A percentile compares a stretch with the other conserved stretches of the same genome.
Conservation (phyloP, 2,113 vertebrate species). For the Mesitornis unicolor region DNA sequence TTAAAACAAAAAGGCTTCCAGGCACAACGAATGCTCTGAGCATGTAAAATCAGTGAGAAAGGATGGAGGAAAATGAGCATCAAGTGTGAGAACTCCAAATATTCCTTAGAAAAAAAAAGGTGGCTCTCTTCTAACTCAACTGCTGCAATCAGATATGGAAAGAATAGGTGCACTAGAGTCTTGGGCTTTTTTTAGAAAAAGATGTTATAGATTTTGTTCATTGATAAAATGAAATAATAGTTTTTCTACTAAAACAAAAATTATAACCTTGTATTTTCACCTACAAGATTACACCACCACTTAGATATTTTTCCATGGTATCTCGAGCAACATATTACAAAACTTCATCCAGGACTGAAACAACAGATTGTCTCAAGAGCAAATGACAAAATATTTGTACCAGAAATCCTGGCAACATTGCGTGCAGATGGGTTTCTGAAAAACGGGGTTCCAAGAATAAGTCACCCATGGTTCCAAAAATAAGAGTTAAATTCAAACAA, state of each 20-base stretch:
- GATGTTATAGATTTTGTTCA: constrained; percentile 4
- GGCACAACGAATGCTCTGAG: neutral
- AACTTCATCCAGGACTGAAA: constrained; percentile 75
- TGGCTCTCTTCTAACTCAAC: neutral
- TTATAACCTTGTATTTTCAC: constrained; percentile 55
- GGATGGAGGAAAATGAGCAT: neutral
- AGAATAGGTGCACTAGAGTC: neutral
- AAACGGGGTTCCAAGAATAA: constrained; percentile 74
- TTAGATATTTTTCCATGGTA: constrained; percentile 58
- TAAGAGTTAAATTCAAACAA: constrained; percentile 58
- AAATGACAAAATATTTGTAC: constrained; percentile 81
- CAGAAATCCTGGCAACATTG: constrained; percentile 71
- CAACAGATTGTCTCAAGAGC: constrained; percentile 79
- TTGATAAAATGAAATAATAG: neutral
- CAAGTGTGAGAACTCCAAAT: neutral
- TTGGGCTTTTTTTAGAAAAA: neutral
- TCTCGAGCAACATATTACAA: constrained; percentile 72
- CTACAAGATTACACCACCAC: constrained; percentile 60
- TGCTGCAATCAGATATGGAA: neutral
- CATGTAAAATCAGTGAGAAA: neutral
- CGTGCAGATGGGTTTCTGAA: constrained; percentile 74
- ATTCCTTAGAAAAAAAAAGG: neutral
- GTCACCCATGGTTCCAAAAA: constrained; percentile 66
- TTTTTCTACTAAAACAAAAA: constrained; percentile 17
- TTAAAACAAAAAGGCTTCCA: neutral